Evolutionary conservation across 2,113 vertebrate genomes (phyloP).

Genomic region (Prionailurus bengalensis): DNA sequence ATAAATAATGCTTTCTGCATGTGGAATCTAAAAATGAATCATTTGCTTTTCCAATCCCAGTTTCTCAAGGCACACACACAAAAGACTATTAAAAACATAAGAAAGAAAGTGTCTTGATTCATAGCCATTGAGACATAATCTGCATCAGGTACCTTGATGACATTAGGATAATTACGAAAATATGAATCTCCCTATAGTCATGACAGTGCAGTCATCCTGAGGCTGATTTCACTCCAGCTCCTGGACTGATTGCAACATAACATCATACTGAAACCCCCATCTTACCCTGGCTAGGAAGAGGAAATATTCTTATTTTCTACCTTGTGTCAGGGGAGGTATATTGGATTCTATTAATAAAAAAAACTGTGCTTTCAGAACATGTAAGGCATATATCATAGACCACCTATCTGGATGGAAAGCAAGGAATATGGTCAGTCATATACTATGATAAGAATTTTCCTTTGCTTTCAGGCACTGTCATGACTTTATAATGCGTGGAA

Average conservation of each 20-base stretch:
- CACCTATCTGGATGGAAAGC: not conserved
- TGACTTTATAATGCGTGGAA: not conserved
- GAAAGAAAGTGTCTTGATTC: not conserved
- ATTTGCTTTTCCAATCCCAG: not conserved
- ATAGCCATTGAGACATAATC: not conserved
- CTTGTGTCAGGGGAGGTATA: not conserved
- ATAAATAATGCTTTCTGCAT: slow-evolving; percentile 34
- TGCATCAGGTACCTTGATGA: not conserved
- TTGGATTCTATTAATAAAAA: not conserved
- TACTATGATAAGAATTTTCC: not conserved
- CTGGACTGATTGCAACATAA: not conserved
- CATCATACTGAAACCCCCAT: too few species aligned
- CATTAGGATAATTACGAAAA: not conserved
- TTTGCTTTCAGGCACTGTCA: not conserved
- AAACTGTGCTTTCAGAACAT: not conserved
- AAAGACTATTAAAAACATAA: not conserved
- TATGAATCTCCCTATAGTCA: not conserved
- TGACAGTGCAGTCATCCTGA: not conserved
- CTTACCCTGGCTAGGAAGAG: not conserved
- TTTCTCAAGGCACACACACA: not conserved
- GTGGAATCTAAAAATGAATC: slow-evolving; percentile 51
- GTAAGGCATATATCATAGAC: not conserved
- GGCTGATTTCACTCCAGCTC: not conserved
- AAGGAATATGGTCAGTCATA: not conserved
- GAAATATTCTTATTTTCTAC: not conserved